Percentiles rank a stretch among this genome's conserved stretches.
phyloP scores from a whole-genome alignment of 2,797 vertebrate genomes.

The Poeciliopsis paucimaculata region DNA sequence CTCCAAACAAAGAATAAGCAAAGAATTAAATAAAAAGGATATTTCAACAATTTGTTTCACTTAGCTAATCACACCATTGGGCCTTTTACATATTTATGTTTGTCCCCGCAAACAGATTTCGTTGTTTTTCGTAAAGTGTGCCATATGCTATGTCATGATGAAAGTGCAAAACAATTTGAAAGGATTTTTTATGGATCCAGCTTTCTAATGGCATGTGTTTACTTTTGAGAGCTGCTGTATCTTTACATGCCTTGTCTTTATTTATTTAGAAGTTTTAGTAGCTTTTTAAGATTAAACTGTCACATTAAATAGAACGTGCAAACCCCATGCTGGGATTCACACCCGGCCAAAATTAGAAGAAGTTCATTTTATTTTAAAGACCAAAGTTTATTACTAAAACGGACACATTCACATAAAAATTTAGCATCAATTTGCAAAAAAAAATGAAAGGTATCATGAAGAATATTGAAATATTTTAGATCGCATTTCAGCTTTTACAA shows the following conservation, averaged over 20 bases:
- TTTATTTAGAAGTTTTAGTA: neutral
- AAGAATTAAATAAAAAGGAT: neutral
- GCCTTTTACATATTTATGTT: neutral
- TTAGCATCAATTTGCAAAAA: neutral
- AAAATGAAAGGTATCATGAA: neutral
- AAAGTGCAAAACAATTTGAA: neutral
- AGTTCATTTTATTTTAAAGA: neutral
- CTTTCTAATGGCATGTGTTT: neutral
- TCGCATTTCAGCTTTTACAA: neutral
- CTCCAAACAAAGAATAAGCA: too few species aligned
- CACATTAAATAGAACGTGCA: neutral
- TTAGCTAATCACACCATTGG: neutral
- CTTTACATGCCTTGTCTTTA: neutral
- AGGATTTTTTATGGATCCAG: neutral
- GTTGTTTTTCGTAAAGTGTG: neutral
- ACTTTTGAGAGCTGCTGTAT: neutral
- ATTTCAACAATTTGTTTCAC: neutral
- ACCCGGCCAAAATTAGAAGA: neutral
- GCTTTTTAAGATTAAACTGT: neutral
- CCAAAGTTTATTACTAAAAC: neutral
- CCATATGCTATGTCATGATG: neutral
- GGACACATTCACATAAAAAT: neutral
- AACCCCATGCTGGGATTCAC: neutral
- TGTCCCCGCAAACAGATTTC: neutral
- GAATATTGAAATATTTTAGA: neutral